phyloP scores from a whole-genome alignment of 2,113 vertebrate species.

The Chloroceryle aenea region DNA sequence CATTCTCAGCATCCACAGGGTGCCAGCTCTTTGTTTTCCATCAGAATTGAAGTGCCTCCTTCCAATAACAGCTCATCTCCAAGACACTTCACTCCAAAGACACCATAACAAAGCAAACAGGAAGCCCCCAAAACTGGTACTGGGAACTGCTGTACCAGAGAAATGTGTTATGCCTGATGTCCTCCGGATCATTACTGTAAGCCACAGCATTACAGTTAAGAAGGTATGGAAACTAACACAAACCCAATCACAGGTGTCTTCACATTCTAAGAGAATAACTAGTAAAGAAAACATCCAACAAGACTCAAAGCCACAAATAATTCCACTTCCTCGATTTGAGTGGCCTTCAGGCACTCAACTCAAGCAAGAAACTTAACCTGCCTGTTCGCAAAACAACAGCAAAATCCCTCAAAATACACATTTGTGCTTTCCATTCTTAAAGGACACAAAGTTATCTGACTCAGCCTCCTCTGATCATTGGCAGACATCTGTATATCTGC shows the following conservation, averaged over 20 bases:
- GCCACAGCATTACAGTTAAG: not conserved
- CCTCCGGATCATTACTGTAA: not conserved
- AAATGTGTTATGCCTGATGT: not conserved
- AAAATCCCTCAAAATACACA: not conserved
- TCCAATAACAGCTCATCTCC: not conserved
- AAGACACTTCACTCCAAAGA: not conserved
- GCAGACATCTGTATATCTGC: not conserved
- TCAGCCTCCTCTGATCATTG: not conserved
- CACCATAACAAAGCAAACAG: not conserved
- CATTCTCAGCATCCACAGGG: not conserved
- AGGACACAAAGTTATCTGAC: not conserved
- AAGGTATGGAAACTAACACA: not conserved
- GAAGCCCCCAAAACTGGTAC: not conserved
- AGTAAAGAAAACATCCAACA: slow-evolving; percentile 43
- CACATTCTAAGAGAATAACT: slow-evolving; percentile 14
- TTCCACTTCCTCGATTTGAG: slow-evolving; percentile 43
- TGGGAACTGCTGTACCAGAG: not conserved
- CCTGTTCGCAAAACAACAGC: not conserved
- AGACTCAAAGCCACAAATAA: slow-evolving; percentile 55
- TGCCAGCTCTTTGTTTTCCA: not conserved
- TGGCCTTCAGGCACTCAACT: slow-evolving; percentile 23
- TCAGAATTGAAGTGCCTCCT: not conserved
- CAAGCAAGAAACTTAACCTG: slow-evolving; percentile 10
- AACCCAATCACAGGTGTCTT: not conserved
- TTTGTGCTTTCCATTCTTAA: not conserved